A percentile compares a stretch with the other conserved stretches of the same genome.
Evolutionary conservation across 2,888 invertebrate genomes (phyloP).

Genomic region (Drepanosiphum platanoidis): DNA sequence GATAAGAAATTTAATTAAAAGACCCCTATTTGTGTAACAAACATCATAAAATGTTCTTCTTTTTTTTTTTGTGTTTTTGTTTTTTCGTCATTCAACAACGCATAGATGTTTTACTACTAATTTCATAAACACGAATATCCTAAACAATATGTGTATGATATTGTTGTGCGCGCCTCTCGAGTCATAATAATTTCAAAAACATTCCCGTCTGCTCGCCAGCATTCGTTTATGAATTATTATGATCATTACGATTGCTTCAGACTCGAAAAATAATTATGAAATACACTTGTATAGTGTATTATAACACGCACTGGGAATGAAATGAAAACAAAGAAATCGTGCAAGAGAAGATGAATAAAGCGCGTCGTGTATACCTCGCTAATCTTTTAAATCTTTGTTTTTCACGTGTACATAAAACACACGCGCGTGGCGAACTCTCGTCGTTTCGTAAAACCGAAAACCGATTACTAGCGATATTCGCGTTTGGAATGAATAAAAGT

Average conservation of each 20-base stretch:
- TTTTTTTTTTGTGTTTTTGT: no score
- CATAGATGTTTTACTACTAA: slow-evolving; percentile 18
- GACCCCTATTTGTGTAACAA: slow-evolving; percentile 40
- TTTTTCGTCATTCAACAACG: background rate
- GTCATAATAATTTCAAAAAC: background rate
- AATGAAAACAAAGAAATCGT: slow-evolving; percentile 18
- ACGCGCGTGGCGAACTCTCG: background rate
- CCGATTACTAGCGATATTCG: background rate
- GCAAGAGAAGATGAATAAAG: slow-evolving; percentile 6
- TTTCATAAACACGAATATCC: slow-evolving; percentile 11
- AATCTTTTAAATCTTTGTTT: slow-evolving; percentile 17
- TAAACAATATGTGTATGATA: background rate
- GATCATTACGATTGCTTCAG: background rate
- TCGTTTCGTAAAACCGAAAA: slow-evolving; percentile 15
- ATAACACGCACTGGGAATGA: background rate
- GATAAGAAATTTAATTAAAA: slow-evolving; percentile 57
- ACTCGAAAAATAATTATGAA: slow-evolving; percentile 8
- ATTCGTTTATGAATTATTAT: background rate
- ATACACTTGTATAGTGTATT: background rate
- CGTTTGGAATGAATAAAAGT: background rate
- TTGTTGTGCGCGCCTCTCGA: background rate
- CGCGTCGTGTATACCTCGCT: background rate
- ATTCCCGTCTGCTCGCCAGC: background rate
- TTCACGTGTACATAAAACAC: background rate
- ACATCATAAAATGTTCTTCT: slow-evolving; percentile 23